phyloP scores from a whole-genome alignment of 2,797 vertebrate genomes.

The Falco peregrinus region DNA sequence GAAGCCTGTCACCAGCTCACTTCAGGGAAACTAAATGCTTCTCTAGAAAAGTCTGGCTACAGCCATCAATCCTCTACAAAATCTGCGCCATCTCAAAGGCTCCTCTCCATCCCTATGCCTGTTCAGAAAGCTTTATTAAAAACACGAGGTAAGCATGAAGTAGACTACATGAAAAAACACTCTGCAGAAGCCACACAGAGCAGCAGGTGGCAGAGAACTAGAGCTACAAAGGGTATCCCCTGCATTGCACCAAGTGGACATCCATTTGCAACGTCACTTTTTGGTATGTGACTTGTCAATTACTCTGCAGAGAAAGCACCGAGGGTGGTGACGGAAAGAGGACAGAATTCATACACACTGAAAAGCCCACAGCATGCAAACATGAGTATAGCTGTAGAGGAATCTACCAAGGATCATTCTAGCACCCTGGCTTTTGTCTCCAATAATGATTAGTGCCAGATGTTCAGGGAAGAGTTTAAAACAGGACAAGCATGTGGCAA shows the following conservation, averaged over 20 bases:
- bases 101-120: background rate
- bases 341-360: background rate
- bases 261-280: background rate
- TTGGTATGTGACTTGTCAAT: background rate
- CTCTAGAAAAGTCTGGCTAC: background rate
- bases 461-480: background rate
- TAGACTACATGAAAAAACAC: background rate
- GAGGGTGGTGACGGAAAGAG: background rate
- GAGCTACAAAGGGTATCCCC: background rate
- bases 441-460: background rate
- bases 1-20: background rate
- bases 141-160: background rate
- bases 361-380: background rate
- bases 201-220: background rate
- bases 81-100: background rate
- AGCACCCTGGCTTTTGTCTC: background rate
- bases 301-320: background rate
- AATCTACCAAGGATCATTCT: background rate
- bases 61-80: background rate
- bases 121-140: conserved; percentile 6
- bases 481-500: background rate
- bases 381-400: background rate
- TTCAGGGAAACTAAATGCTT: background rate
- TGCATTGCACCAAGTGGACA: background rate
- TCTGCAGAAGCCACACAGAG: background rate